Conservation (phyloP, 2,113 vertebrate genomes). For the Cacatua alba region DNA sequence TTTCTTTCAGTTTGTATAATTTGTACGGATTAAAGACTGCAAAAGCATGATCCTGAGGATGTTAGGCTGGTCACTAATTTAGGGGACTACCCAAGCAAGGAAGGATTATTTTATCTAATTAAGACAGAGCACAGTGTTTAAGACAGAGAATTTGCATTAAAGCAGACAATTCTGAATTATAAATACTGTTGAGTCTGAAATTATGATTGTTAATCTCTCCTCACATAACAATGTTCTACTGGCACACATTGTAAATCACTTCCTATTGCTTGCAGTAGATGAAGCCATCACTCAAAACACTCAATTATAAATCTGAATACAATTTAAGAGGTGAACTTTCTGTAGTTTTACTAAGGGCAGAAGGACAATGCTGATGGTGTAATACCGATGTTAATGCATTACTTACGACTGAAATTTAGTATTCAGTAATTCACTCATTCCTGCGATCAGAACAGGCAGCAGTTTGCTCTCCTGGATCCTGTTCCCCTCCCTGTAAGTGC, state of each 20-base stretch:
- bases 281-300: conserved; percentile 39
- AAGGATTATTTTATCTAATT: conserved; percentile 75
- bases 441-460: background rate
- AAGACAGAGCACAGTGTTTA: conserved; percentile 67
- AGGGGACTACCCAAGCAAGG: conserved; percentile 60
- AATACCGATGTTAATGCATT: background rate
- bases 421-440: background rate
- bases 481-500: background rate
- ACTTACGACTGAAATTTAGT: background rate
- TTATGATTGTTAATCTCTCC: conserved; percentile 64
- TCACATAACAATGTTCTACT: conserved; percentile 28
- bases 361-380: conserved; percentile 16
- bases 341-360: background rate
- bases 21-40: background rate
- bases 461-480: background rate
- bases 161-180: conserved; percentile 67
- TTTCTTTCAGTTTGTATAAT: conserved; percentile 16
- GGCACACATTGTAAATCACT: conserved; percentile 55
- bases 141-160: conserved; percentile 70
- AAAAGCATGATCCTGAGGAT: conserved; percentile 17
- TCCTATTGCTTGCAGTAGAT: background rate
- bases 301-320: conserved; percentile 25
- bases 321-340: conserved; percentile 27
- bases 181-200: conserved; percentile 73
- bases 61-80: conserved; percentile 63